A percentile compares a stretch with the other conserved stretches of the same genome.
Conservation (phyloP, 2,888 invertebrate genomes). For the Drosophila pegasa region DNA sequence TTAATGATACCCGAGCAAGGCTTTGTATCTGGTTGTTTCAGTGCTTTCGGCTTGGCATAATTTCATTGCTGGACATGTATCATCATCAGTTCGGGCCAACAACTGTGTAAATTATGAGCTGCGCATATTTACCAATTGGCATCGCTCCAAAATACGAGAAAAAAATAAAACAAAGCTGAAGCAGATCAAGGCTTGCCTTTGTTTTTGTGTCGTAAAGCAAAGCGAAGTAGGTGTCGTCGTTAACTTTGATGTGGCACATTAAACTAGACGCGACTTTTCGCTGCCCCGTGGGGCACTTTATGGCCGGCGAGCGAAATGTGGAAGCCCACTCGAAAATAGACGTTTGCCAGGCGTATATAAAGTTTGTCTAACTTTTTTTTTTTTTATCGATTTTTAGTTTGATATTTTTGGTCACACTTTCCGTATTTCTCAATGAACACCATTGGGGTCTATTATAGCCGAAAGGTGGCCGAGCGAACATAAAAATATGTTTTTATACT, state of each 20-base stretch:
- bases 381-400: conserved; percentile 29
- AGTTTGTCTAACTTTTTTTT: conserved; percentile 20
- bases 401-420: conserved; percentile 23
- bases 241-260: conserved; percentile 77
- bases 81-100: conserved; percentile 58
- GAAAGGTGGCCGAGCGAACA: conserved; percentile 14
- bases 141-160: conserved; percentile 56
- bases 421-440: conserved; percentile 36
- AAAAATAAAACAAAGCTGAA: conserved; percentile 4
- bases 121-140: conserved; percentile 74
- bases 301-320: conserved; percentile 32
- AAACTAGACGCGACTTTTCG: conserved; percentile 57
- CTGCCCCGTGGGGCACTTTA: conserved; percentile 48
- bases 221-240: conserved; percentile 77
- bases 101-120: conserved; percentile 78
- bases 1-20: conserved; percentile 70
- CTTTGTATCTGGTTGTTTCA: conserved; percentile 26
- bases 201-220: conserved; percentile 56
- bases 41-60: conserved; percentile 57
- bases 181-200: conserved; percentile 34
- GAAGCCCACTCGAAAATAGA: conserved; percentile 42
- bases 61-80: conserved; percentile 66
- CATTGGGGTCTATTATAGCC: conserved; percentile 31
- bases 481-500: conserved; percentile 22
- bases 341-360: conserved; percentile 21